phyloP scores from a whole-genome alignment of 2,797 vertebrate genomes.

The Lepus townsendii region DNA sequence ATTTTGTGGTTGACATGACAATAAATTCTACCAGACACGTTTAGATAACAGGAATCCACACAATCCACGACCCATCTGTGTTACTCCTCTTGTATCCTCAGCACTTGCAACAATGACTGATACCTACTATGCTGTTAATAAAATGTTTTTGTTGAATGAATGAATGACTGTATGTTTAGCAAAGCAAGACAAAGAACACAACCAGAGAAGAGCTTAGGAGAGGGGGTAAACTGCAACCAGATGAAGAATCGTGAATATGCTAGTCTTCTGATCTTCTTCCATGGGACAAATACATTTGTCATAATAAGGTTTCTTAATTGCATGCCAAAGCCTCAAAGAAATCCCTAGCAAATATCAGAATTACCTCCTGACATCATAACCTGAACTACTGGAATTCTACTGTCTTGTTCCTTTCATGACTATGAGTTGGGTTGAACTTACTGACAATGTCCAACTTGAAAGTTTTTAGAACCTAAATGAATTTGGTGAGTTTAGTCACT shows the following conservation, averaged over 20 bases:
- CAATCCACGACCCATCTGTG: neutral
- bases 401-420: neutral
- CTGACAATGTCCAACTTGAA: neutral
- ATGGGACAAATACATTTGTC: neutral
- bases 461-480: neutral
- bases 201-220: neutral
- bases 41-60: neutral
- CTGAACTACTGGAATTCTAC: neutral
- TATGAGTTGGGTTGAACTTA: neutral
- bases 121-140: neutral
- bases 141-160: slow-evolving; percentile 17
- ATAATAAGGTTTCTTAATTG: neutral
- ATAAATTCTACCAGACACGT: neutral
- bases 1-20: neutral
- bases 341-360: slow-evolving; percentile 1
- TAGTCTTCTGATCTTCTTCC: slow-evolving; percentile 61
- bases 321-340: neutral
- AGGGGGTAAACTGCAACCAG: neutral
- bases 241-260: neutral
- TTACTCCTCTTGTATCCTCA: neutral
- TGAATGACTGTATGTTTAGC: neutral
- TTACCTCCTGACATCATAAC: neutral
- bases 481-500: neutral
- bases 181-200: neutral
- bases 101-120: neutral